Percentiles rank a stretch among this genome's conserved stretches.
These are phyloP conservation scores for Cyaniris semiargus DNA, from an alignment of 2,888 invertebrate species.

Conservation along the genomic window DNA sequence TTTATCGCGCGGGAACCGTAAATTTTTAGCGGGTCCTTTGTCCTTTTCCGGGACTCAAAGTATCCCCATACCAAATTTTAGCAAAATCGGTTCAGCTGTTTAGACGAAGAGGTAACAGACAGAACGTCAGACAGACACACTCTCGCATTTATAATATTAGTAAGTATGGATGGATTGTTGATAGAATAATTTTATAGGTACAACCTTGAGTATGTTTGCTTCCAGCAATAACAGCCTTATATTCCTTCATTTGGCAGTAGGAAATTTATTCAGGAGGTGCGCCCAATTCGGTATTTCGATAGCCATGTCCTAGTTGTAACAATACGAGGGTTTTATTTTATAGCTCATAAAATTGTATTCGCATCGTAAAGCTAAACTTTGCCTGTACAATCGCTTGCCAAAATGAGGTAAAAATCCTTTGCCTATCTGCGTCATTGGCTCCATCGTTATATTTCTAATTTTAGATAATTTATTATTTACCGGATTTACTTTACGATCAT, in stretches of 20 bases:
- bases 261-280: background rate
- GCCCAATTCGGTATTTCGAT: background rate
- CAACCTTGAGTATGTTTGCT: too few relatives aligned
- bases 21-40: too few relatives aligned
- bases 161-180: too few relatives aligned
- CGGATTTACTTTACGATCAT: background rate
- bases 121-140: too few relatives aligned
- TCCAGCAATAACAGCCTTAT: background rate
- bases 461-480: background rate
- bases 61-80: too few relatives aligned
- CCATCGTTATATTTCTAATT: background rate
- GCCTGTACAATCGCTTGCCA: slow-evolving; percentile 3
- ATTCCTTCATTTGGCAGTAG: background rate
- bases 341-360: slow-evolving; percentile 10
- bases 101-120: too few relatives aligned
- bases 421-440: slow-evolving; percentile 3
- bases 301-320: background rate
- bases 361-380: slow-evolving; percentile 1
- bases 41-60: too few relatives aligned
- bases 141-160: too few relatives aligned
- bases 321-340: slow-evolving; percentile 10
- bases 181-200: too few relatives aligned
- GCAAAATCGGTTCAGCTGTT: too few relatives aligned
- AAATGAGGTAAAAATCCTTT: slow-evolving; percentile 9
- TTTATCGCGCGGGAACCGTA: too few relatives aligned